These are phyloP conservation scores for Alsophila aescularia DNA, from an alignment of 2,888 invertebrate genomes.

Conservation along the genomic window DNA sequence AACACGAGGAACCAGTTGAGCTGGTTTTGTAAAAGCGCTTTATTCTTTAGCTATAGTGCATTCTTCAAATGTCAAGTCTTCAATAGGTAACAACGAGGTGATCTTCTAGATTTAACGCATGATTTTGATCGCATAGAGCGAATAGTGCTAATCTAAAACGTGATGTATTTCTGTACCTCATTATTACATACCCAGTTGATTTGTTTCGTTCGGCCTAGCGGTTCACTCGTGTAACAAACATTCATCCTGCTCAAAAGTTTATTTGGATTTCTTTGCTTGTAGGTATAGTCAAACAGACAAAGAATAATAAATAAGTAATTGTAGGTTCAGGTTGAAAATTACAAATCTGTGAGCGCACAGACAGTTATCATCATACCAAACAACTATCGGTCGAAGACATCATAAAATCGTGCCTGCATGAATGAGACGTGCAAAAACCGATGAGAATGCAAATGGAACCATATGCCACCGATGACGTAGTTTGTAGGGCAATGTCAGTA, in stretches of 20 bases:
- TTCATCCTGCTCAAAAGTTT: too few relatives aligned
- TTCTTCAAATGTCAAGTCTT: conserved; percentile 1
- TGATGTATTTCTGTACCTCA: too few relatives aligned
- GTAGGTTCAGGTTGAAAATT: not conserved
- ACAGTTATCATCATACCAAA: not conserved
- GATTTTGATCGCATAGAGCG: too few relatives aligned
- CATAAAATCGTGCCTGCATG: conserved; percentile 11
- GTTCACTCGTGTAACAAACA: too few relatives aligned
- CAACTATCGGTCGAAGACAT: not conserved
- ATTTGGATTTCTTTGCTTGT: too few relatives aligned
- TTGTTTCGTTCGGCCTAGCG: too few relatives aligned
- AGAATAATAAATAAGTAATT: too few relatives aligned
- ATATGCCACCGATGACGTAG: conserved; percentile 45
- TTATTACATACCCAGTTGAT: too few relatives aligned
- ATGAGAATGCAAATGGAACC: conserved; percentile 28
- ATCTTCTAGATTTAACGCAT: not conserved
- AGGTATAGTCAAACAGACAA: too few relatives aligned
- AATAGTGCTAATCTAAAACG: too few relatives aligned
- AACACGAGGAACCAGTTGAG: conserved; percentile 11
- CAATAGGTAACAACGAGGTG: too few relatives aligned
- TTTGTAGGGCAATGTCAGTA: conserved; percentile 54
- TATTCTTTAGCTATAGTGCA: conserved; percentile 14
- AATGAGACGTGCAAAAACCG: conserved; percentile 24
- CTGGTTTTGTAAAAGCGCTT: conserved; percentile 14
- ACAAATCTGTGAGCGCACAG: not conserved